Evolutionary conservation across 2,113 vertebrate genomes (phyloP), one percentile per base, ranked within the genome.

Genomic region (Pyxicephalus adspersus): DNA sequence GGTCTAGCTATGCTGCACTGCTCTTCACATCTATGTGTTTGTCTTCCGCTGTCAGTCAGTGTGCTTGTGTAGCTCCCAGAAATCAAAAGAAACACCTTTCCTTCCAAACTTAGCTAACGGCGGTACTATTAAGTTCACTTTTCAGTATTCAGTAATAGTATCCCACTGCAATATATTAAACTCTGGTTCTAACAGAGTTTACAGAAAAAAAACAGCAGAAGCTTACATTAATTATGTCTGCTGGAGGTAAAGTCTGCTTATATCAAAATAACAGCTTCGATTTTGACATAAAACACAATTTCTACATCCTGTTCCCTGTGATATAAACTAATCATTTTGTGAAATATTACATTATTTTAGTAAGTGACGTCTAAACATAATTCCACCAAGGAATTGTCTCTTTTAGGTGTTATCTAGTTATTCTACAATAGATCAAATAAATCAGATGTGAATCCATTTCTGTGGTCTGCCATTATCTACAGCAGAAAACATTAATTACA

Each of bases 41-140:
- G 64, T n/a, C 52, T 68, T 57, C 8, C 17, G 38, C n/a, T 60
- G 5, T 79, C 22, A 50, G 31, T 66, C 67, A 67, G 20, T 58
- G 3, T 38, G 51, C 29, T 20, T 34, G 19, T 74, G 29, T 74
- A 58, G 31, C 22, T 28, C 57, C 52, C 38, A 50, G 22, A 79
- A 55, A 79, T 68, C 50, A 79, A 79, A 58, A 11, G 4, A 58
- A 38, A 29, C 45, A 55, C 64, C 63, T 79, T 78, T 54, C 50
- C 29, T 60, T 52, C n/a, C 29, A 13, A 68, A 79, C 51, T 58
- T 58, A 4, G 54, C 52, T 67, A 25, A 26, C 52, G 65, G 65
- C 65, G 60, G 8, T 25, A 28, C 22, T 79, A 54, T 26, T 54
- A 79, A 45, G 26, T 26, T 58, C 29, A 34, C 22, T 60, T 28